Percentiles rank a stretch among this genome's conserved stretches.
phyloP scores from a whole-genome alignment of 1,140 invertebrate genomes.

The Thaumetopoea pityocampa region DNA sequence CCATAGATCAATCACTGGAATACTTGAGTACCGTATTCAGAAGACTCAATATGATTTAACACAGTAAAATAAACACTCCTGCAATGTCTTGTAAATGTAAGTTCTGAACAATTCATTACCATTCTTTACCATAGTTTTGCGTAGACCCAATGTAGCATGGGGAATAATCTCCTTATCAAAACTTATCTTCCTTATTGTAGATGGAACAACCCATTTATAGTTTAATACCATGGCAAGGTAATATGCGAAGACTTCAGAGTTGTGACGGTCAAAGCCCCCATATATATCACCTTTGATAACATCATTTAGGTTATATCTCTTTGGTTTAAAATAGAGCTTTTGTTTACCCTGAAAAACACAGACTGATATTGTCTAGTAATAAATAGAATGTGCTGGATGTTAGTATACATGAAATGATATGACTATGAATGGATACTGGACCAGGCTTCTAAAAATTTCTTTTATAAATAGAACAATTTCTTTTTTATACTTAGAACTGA shows the following conservation, averaged over 20 bases:
- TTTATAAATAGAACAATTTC: no score
- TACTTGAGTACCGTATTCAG: no score
- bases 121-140: conserved; percentile 76
- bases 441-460: no score
- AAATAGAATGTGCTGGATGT: no score
- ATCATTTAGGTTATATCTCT: conserved; percentile 87
- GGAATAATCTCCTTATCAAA: conserved; percentile 84
- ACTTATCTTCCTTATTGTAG: conserved; percentile 86
- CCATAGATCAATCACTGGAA: no score
- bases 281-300: conserved; percentile 89
- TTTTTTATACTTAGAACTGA: no score
- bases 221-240: conserved; percentile 89
- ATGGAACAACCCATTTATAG: conserved; percentile 86
- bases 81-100: no score
- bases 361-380: conserved; percentile 13
- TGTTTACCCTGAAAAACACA: conserved; percentile 78
- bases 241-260: conserved; percentile 97
- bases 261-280: conserved; percentile 92
- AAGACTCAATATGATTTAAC: no score
- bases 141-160: conserved; percentile 80
- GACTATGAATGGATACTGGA: no score
- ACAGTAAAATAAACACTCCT: no score
- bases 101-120: no score
- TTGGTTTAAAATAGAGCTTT: conserved; percentile 92
- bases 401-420: no score